These are phyloP conservation scores for Eurytoma adleriae DNA, from an alignment of 2,888 invertebrate species.

Conservation along the genomic window DNA sequence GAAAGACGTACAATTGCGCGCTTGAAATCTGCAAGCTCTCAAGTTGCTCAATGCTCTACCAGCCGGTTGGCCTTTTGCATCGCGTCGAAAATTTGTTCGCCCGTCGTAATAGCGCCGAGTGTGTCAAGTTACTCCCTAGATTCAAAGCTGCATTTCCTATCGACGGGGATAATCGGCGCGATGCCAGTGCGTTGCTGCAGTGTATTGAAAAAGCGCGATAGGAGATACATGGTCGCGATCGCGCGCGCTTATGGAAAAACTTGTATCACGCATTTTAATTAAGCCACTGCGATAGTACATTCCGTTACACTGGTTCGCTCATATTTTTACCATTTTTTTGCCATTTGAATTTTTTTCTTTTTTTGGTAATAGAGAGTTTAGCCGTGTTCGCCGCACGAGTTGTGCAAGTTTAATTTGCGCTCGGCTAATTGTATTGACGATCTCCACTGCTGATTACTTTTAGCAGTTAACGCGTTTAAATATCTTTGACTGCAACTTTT, in stretches of 20 bases:
- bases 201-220: conserved; percentile 11
- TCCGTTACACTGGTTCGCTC: not conserved
- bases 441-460: too few species aligned
- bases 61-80: too few species aligned
- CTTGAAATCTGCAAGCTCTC: not conserved
- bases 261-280: conserved; percentile 30
- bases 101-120: too few species aligned
- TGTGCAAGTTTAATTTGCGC: conserved; percentile 4
- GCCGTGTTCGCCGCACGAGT: not conserved
- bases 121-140: not conserved
- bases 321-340: not conserved
- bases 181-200: not conserved
- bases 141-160: not conserved
- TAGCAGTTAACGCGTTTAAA: not conserved
- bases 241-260: conserved; percentile 2
- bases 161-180: conserved; percentile 5
- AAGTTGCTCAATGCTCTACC: too few species aligned
- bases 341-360: not conserved
- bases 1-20: not conserved
- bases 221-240: conserved; percentile 1
- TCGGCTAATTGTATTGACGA: conserved; percentile 1
- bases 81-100: too few species aligned
- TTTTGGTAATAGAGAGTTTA: not conserved
- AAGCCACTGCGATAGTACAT: conserved; percentile 1
- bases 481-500: not conserved